phyloP scores from a whole-genome alignment of 2,797 vertebrate species.

The Dicrostonyx torquatus region DNA sequence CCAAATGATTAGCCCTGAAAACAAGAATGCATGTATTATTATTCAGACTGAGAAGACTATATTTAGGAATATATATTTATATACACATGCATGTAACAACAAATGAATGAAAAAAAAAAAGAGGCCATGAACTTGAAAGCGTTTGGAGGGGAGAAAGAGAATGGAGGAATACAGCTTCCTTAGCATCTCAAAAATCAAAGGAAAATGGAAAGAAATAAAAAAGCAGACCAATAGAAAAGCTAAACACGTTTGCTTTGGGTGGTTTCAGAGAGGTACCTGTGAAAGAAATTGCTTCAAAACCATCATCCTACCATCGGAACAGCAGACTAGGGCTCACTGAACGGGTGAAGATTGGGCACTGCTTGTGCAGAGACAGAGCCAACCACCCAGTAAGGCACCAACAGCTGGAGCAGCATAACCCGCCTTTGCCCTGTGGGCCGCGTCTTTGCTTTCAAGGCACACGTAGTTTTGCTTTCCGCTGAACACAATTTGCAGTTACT shows the following conservation, averaged over 20 bases:
- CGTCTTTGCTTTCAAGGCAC: not conserved
- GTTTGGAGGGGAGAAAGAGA: not conserved
- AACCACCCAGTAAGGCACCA: not conserved
- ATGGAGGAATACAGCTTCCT: not conserved
- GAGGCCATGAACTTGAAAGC: not conserved
- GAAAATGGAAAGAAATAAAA: not conserved
- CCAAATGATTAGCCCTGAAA: not conserved
- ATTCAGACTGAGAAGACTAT: not conserved
- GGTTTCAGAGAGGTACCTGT: slow-evolving; percentile 57
- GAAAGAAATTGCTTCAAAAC: slow-evolving; percentile 71
- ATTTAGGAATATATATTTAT: not conserved
- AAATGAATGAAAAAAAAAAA: not conserved
- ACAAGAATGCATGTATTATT: not conserved
- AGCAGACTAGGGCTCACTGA: slow-evolving; percentile 2
- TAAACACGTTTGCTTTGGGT: slow-evolving; percentile 44
- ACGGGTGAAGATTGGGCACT: not conserved
- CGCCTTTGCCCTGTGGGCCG: not conserved
- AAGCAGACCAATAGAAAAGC: not conserved
- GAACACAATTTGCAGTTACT: not conserved
- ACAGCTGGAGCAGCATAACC: not conserved
- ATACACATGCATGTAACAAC: not conserved
- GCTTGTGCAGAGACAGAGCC: not conserved
- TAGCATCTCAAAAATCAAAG: not conserved
- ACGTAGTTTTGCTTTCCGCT: not conserved
- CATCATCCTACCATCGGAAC: slow-evolving; percentile 53